Conservation (phyloP, 2,797 vertebrate species). For the Potorous gilbertii region DNA sequence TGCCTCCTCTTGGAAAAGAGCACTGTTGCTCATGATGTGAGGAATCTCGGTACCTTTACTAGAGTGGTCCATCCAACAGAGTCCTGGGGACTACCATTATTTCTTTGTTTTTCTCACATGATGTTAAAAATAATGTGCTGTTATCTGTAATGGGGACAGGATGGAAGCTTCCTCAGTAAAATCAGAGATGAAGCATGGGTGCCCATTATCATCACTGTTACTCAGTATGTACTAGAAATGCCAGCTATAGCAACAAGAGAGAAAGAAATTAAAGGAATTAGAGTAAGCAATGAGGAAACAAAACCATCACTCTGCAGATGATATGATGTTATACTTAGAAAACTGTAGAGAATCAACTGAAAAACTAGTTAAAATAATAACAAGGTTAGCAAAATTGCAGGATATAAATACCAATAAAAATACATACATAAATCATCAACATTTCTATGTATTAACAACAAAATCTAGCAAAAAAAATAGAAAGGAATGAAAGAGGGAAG, state of each 20-base stretch:
- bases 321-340: too few species aligned
- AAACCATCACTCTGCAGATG: neutral
- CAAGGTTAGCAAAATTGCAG: neutral
- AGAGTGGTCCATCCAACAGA: neutral
- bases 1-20: neutral
- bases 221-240: too few species aligned
- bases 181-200: neutral
- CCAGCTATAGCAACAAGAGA: too few species aligned
- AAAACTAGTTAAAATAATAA: neutral
- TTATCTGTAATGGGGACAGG: neutral
- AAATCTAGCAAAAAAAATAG: too few species aligned
- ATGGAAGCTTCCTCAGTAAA: neutral
- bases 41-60: neutral
- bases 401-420: neutral
- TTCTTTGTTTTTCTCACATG: neutral
- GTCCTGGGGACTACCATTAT: neutral
- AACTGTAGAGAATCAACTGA: neutral
- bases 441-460: neutral
- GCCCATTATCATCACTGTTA: too few species aligned
- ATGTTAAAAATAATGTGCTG: neutral
- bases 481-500: too few species aligned
- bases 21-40: too few species aligned
- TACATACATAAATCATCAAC: neutral
- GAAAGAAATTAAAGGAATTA: neutral
- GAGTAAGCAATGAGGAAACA: neutral